Evolutionary conservation across 1,140 invertebrate genomes (phyloP), one percentile per base, ranked within the genome.

Genomic region (Euwallacea similis): DNA sequence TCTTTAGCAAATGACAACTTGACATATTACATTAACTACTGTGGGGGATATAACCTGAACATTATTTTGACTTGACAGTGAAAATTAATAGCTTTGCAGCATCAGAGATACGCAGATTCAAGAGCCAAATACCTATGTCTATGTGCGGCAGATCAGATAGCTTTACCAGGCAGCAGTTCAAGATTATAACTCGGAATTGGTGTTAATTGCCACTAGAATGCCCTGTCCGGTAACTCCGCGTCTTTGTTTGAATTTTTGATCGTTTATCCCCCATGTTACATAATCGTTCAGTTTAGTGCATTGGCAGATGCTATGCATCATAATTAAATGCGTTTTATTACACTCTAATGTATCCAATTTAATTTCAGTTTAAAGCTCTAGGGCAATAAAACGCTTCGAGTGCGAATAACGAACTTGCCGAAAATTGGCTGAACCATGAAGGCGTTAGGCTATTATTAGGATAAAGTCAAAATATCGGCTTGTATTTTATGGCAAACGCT

Each of bases 1-100:
- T 69, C 67, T 69, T 69, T 55, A 69, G 59, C 53, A 55, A 62
- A 69, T 69, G 67, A 69, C 67, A 69, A 69, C 67, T 71, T 74
- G 73, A 74, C 70, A 72, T 74, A 74, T 72, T 72, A 72, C 73
- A 69, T 74, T 74, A 66, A 67, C 69, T 65, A 72, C 66, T 72
- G 66, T 72, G 58, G 73, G 73, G 60, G 59, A 69, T 63, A 72
- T 72, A 72, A 69, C 70, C 66, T 74, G 68, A 63, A 69, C 65
- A 68, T 55, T 67, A 74, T 69, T 74, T 74, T 71, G 67, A 69
- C 66, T 72, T 72, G 70, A 74, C 71, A 72, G 63, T 54, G 67
- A 69, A 72, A 72, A 69, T 66, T 72, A 74, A 74, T 74, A 69
- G 73, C 50, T 55, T 59, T 69, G 58, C 73, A 69, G 66, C 9